Evolutionary conservation across 2,113 vertebrate genomes (phyloP), one percentile per base, ranked within the genome.

Genomic region (Callospermophilus lateralis): DNA sequence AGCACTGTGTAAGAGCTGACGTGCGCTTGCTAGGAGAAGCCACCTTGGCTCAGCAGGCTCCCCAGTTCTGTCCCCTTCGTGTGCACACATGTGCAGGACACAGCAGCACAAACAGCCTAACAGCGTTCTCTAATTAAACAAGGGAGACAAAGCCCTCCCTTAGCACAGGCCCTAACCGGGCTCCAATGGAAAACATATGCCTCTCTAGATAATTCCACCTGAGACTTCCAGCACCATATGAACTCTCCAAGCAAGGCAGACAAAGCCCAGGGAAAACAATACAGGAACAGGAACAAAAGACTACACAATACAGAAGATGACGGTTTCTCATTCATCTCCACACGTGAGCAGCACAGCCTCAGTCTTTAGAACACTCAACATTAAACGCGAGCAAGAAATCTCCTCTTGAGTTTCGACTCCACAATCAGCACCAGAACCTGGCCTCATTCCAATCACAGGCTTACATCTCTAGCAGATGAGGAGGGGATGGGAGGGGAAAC

Each of bases 51-150:
- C 79, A 4, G 30, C 28, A 68, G 87, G 32, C 8, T 4, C 37
- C 5, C 84, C 8, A 0, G 0, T 15, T 37, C 32, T 0, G 3
- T 0, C 24, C 55, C 84, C 79, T 84, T 12, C 37, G 92, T 51
- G 92, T 7, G 34, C 63, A 74, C 90, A 70, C 73, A 13, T 0
- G 73, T 53, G 53, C n/a, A 55, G 32, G 6, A 30, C 53, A 4
- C 78, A 19, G 65, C 0, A 0, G 34, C 3, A 37, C 68, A 90
- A 88, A 80, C 93, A 67, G 80, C 81, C 77, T 63, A 45, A 78
- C 80, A 42, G 58, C 63, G 2, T 22, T 42, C 83, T 92, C 92
- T 97, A 97, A 97, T 96, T 94, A 97, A 93, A 92, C 94, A 78
- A 92, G 42, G 55, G 78, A 95, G 88, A 91, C 81, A 70, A 34